Evolutionary conservation across 2,888 invertebrate species (phyloP), one percentile per base, ranked within the genome.

Genomic region (Dolichopus griseipennis): DNA sequence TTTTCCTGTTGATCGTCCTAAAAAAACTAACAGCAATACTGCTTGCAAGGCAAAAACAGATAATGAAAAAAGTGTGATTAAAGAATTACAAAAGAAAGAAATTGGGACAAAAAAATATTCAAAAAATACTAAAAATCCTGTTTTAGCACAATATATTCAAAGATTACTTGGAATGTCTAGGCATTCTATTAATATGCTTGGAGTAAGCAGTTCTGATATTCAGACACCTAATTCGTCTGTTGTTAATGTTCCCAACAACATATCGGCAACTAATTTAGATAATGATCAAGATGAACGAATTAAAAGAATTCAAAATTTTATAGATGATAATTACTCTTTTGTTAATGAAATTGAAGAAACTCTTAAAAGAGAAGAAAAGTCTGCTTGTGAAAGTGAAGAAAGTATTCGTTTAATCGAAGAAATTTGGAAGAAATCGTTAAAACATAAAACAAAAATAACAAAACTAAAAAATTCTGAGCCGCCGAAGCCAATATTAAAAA

Each of bases 161-260:
- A 81, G 83, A 71, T 75, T 86, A 61, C 74, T 86, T 22, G 77
- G 77, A n/a, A 84, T 86, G 85, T 83, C 84, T 0, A 80, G 82
- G 41, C 75, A 74, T 12, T 82, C 81, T 68, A 76, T 86, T n/a
- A 82, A 84, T 18, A 79, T 83, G 15, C 74, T 85, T 21, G 78
- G 78, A 1, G 81, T 83, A 0, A 82, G 82, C 72, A 80, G 81
- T 1, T 83, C 84, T 34, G 82, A 82, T 0, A 77, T 84, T 21
- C 75, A 81, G 27, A 85, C 85, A 0, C 85, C 85, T 0, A 74
- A 78, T 12, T 79, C 79, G 2, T 85, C 84, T 2, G 73, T 85
- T 4, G 75, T 85, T 1, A 81, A 84, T 66, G 77, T 78, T 7
- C 76, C 79, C 3, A 73, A 72, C 0, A 85, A 85, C 73, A 52